Evolutionary conservation across 2,888 invertebrate genomes (phyloP), one percentile per base, ranked within the genome.

Genomic region (Chouioia cunea): DNA sequence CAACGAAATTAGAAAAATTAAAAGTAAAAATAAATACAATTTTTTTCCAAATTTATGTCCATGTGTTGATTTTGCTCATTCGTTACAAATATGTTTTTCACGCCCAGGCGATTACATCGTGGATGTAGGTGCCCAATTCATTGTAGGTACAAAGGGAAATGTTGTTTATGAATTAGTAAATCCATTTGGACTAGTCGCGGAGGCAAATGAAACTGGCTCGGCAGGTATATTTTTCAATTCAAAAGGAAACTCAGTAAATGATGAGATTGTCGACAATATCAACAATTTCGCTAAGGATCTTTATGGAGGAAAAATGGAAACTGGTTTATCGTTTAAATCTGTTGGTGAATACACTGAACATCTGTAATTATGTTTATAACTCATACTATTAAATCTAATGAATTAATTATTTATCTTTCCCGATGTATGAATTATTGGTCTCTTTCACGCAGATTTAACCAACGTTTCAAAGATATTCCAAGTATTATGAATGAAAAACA

Each of bases 71-170:
- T 27, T 27, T 6, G 6, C 2, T 14, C 48, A 48, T 48, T n/a
- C 12, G 6, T 48, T 48, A 48, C 16, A 15, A 48, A 48, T 48
- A 48, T 48, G 12, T 48, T 48, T 48, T 48, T 15, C 12, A 48
- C 48, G 6, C 4, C 12, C 48, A 79, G 79, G 69, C 12, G 77
- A 75, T 8, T 77, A 79, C 18, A 20, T 62, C 68, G 12, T 79
- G 15, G 82, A 81, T 36, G 43, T 81, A 22, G 81, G 81, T 2
- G 81, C 73, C 16, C 79, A 81, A 71, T 79, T 78, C 77, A 74
- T 81, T 14, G 79, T 79, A 22, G 81, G 81, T 2, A 74, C 79
- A 68, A 23, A 68, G 46, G 65, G 65, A 8, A 81, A 81, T 62
- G 74, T 76, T 4, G 78, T 27, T 2, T 78, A 74, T 64, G 74